Percentiles rank a stretch among this genome's conserved stretches.
These are phyloP conservation scores for Xiphophorus birchmanni DNA, from an alignment of 2,797 vertebrate genomes.

Conservation along the genomic window DNA sequence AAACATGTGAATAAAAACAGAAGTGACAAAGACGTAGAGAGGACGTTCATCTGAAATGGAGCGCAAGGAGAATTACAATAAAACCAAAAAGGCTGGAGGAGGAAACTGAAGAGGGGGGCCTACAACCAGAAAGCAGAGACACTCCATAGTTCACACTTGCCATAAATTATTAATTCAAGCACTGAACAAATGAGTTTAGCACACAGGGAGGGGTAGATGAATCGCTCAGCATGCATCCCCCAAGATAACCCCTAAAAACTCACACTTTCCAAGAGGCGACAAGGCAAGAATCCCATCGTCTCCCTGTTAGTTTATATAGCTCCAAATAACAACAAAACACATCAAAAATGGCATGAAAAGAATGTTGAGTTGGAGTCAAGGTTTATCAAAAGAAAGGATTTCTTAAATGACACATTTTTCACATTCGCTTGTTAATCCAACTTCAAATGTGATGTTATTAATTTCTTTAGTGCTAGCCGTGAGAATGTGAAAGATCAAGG, in stretches of 20 bases:
- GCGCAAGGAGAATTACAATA: conserved; percentile 21
- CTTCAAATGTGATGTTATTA: background rate
- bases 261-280: conserved; percentile 27
- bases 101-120: conserved; percentile 38
- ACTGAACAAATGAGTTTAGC: conserved; percentile 67
- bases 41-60: conserved; percentile 27
- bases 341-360: background rate
- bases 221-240: conserved; percentile 40
- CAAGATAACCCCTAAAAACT: conserved; percentile 61
- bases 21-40: conserved; percentile 18
- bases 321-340: background rate
- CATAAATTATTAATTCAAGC: conserved; percentile 69
- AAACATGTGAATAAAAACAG: conserved; percentile 2
- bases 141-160: conserved; percentile 47
- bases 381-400: conserved; percentile 25
- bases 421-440: background rate
- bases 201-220: conserved; percentile 53
- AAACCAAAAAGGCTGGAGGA: conserved; percentile 31
- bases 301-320: background rate
- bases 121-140: conserved; percentile 51
- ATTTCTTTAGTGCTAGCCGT: background rate
- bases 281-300: conserved; percentile 8
- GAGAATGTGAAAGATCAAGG: background rate
- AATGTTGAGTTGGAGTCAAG: background rate
- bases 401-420: background rate